A percentile compares a stretch with the other conserved stretches of the same genome.
Evolutionary conservation across 2,888 invertebrate genomes (phyloP).

Genomic region (Drosophila paranaensis): DNA sequence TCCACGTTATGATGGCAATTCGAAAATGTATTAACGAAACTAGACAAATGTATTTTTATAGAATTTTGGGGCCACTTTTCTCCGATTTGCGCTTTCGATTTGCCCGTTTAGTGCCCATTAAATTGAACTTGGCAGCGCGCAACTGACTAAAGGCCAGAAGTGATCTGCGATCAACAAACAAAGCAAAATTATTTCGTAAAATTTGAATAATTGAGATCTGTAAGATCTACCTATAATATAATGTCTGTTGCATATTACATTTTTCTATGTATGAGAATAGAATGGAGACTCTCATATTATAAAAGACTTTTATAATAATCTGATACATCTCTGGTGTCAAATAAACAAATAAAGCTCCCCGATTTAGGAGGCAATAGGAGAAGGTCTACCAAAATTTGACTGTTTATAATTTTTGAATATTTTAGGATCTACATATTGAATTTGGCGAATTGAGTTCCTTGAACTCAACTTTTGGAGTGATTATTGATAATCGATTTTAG

Average conservation of each 20-base stretch:
- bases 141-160: slow-evolving; percentile 31
- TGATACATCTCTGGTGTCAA: neutral
- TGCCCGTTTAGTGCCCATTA: slow-evolving; percentile 46
- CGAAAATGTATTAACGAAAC: slow-evolving; percentile 51
- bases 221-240: neutral
- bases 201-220: neutral
- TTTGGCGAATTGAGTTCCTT: too few species aligned
- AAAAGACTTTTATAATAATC: neutral
- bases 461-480: too few species aligned
- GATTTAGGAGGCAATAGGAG: too few species aligned
- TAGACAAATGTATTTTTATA: slow-evolving; percentile 69
- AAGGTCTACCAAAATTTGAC: too few species aligned
- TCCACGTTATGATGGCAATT: slow-evolving; percentile 62
- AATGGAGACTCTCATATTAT: neutral
- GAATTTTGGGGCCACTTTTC: slow-evolving; percentile 41
- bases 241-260: too few species aligned
- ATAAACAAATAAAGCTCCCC: neutral
- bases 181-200: slow-evolving; percentile 2
- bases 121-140: slow-evolving; percentile 44
- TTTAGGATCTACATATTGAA: too few species aligned
- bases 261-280: neutral
- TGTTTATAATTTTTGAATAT: too few species aligned
- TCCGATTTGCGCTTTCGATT: slow-evolving; percentile 37
- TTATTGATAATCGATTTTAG: too few species aligned
- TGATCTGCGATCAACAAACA: slow-evolving; percentile 9